These are phyloP conservation scores for Silurus aristotelis DNA, from an alignment of 2,797 vertebrate species.

Conservation along the genomic window DNA sequence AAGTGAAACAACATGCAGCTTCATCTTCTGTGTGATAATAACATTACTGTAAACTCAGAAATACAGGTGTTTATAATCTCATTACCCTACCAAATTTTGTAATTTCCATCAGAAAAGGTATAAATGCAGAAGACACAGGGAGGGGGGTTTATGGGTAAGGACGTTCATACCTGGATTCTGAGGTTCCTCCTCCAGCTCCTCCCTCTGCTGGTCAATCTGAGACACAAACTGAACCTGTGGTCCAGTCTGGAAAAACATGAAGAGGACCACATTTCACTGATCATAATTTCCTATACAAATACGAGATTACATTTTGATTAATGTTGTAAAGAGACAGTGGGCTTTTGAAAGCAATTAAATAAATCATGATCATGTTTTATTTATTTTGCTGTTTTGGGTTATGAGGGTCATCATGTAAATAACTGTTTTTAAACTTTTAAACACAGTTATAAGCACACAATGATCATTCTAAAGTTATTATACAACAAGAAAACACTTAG, in stretches of 20 bases:
- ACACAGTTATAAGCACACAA: background rate
- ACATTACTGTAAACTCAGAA: background rate
- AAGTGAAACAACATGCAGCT: background rate
- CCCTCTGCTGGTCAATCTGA: constrained; percentile 78
- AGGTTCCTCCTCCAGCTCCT: constrained; percentile 71
- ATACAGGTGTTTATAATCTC: background rate
- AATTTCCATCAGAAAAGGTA: too few relatives aligned
- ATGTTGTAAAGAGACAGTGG: background rate
- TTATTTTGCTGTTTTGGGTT: background rate
- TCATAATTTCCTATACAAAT: background rate
- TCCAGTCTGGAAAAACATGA: constrained; percentile 77
- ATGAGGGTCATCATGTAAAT: background rate
- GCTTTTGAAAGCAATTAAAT: background rate
- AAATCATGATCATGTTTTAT: background rate
- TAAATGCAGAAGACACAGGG: background rate
- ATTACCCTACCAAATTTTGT: too few relatives aligned
- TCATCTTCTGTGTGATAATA: background rate
- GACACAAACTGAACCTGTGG: constrained; percentile 86
- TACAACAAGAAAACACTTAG: background rate
- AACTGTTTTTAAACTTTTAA: background rate
- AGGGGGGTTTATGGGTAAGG: background rate
- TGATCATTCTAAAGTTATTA: background rate
- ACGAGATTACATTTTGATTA: background rate
- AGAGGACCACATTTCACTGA: background rate
- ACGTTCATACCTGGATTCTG: constrained; percentile 78